These are phyloP conservation scores for Agrypnus murinus DNA, from an alignment of 2,888 invertebrate species.

Conservation along the genomic window DNA sequence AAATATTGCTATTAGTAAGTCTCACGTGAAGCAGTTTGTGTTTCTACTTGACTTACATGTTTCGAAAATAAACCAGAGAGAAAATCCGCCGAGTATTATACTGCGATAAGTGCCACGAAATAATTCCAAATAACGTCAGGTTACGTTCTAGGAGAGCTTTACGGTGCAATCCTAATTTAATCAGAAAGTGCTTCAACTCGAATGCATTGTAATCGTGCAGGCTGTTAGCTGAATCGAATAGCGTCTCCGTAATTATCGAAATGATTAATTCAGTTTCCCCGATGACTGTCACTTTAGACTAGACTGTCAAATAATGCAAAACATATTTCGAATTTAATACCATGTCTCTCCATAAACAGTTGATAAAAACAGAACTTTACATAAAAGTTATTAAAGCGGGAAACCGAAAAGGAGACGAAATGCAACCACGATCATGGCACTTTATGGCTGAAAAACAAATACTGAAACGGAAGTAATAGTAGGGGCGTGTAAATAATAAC, in stretches of 20 bases:
- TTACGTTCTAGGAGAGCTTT: slow-evolving; percentile 9
- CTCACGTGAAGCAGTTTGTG: slow-evolving; percentile 2
- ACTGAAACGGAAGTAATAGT: slow-evolving; percentile 41
- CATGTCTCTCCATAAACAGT: too few species aligned
- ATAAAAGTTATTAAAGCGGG: slow-evolving; percentile 26
- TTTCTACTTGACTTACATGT: too few species aligned
- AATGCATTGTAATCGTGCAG: slow-evolving; percentile 20
- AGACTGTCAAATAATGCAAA: too few species aligned
- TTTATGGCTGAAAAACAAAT: slow-evolving; percentile 32
- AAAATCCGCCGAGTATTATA: too few species aligned
- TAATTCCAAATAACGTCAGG: slow-evolving; percentile 2
- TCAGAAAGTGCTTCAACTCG: slow-evolving; percentile 10
- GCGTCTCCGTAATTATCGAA: too few species aligned
- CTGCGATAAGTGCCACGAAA: not conserved
- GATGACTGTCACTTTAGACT: too few species aligned
- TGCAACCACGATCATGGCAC: not conserved
- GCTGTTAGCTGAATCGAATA: slow-evolving; percentile 8
- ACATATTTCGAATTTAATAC: too few species aligned
- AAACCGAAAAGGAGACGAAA: slow-evolving; percentile 22
- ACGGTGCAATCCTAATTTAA: slow-evolving; percentile 22
- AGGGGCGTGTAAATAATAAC: slow-evolving; percentile 43
- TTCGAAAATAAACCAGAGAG: too few species aligned
- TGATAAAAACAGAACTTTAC: too few species aligned
- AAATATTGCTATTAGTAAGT: not conserved
- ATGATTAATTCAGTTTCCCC: too few species aligned